Evolutionary conservation across 2,888 invertebrate species (phyloP).

Genomic region (Phaonia tiefii): DNA sequence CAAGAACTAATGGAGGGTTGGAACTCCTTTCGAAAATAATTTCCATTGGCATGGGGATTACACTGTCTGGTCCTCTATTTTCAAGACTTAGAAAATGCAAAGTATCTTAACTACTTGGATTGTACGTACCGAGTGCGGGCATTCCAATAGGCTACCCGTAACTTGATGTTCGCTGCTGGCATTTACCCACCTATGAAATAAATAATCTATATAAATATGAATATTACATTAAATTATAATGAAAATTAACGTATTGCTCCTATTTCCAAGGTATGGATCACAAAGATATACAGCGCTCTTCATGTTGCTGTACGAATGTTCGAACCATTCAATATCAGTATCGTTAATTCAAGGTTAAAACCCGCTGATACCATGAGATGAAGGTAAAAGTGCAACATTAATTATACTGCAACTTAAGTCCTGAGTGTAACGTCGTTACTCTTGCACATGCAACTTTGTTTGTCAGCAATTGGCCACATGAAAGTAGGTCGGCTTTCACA

Average conservation of each 20-base stretch:
- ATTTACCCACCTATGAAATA: too few relatives aligned
- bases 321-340: too few relatives aligned
- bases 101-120: too few relatives aligned
- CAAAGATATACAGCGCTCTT: slow-evolving; percentile 10
- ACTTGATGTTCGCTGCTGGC: too few relatives aligned
- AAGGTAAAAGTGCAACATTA: slow-evolving; percentile 46
- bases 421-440: not conserved
- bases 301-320: not conserved
- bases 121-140: too few relatives aligned
- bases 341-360: slow-evolving; percentile 39
- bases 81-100: too few relatives aligned
- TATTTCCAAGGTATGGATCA: slow-evolving; percentile 15
- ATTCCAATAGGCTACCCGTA: too few relatives aligned
- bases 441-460: slow-evolving; percentile 43
- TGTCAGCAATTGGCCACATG: not conserved
- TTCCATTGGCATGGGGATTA: too few relatives aligned
- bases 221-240: not conserved
- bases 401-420: slow-evolving; percentile 12
- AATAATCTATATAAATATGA: too few relatives aligned
- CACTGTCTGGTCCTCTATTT: too few relatives aligned
- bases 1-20: too few relatives aligned
- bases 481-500: slow-evolving; percentile 6
- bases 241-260: slow-evolving; percentile 31
- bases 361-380: not conserved
- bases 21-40: too few relatives aligned